Evolutionary conservation across 2,113 vertebrate species (phyloP), one percentile per base, ranked within the genome.

Genomic region (Anser cygnoides): DNA sequence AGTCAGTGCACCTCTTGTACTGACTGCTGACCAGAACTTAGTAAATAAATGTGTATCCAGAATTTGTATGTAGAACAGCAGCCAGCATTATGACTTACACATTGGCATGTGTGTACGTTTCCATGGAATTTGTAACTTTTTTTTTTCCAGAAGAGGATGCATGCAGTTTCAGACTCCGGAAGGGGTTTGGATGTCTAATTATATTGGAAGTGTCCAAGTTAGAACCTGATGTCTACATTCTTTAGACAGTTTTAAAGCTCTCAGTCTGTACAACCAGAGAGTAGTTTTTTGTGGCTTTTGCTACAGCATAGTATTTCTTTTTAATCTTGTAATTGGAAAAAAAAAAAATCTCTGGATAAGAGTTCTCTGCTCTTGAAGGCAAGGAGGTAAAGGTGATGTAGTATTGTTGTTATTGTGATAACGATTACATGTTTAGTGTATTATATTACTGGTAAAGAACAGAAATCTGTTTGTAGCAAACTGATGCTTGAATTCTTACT

Each of bases 401-500:
- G 3, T 7, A 2, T 21, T 66, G 6, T 28, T 66, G 6, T 28
- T 61, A 20, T 6, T 50, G 74, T 0, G 0, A 59, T 89, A 94
- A n/a, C 19, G 0, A 37, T 46, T 37, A 87, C 33, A 8, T 13
- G 1, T 70, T 93, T 71, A 41, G 6, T 14, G 12, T 65, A 21
- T 73, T 80, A 43, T 19, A 13, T 71, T 72, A 39, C 52, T 49
- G 7, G 39, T 76, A 37, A 43, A 66, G 25, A 89, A 35, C 6
- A 84, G 72, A 82, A 58, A 58, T 70, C 18, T 14, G 2, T n/a
- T 84, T 92, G 25, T 49, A 41, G 8, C 10, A 84, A 81, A 74
- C 76, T 98, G 72, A 97, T 43, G 3, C 19, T 84, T 88, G 50
- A 84, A 87, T 91, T 80, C 33, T 92, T 94, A n/a, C 89, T 97